These are phyloP conservation scores for Ophioninae sp. DNA, from an alignment of 2,888 invertebrate species.

Conservation along the genomic window DNA sequence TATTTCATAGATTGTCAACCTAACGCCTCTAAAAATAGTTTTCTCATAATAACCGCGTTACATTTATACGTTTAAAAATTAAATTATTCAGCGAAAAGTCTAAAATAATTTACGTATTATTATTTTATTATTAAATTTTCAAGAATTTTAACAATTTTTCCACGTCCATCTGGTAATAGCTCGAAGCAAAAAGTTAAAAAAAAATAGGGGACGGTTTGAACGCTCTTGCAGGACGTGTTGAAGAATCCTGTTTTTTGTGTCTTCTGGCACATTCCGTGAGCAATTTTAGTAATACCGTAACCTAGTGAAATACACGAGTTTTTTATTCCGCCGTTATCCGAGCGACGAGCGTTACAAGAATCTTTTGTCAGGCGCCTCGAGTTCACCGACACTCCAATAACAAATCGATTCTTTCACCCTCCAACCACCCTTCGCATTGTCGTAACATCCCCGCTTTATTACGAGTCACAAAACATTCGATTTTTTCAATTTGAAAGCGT, in stretches of 20 bases:
- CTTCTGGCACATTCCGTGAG: neutral
- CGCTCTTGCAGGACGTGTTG: neutral
- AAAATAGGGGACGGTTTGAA: neutral
- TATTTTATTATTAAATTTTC: too few species aligned
- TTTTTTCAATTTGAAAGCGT: constrained; percentile 15
- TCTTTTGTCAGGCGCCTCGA: constrained; percentile 50
- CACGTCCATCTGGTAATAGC: neutral
- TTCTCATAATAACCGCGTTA: too few species aligned
- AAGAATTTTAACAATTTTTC: too few species aligned
- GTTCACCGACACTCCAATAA: constrained; percentile 66
- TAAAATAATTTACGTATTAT: too few species aligned
- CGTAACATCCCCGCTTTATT: constrained; percentile 17
- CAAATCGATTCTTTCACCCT: constrained; percentile 60
- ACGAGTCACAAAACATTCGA: constrained; percentile 48
- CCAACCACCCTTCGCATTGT: constrained; percentile 37
- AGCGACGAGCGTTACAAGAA: constrained; percentile 48
- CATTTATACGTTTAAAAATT: too few species aligned
- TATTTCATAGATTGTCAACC: too few species aligned
- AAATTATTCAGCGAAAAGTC: too few species aligned
- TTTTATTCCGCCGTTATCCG: constrained; percentile 32
- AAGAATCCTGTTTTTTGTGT: constrained; percentile 10
- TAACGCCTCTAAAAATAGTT: too few species aligned
- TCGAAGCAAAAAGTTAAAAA: neutral
- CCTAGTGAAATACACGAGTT: constrained; percentile 4
- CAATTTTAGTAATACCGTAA: constrained; percentile 14